A percentile compares a stretch with the other conserved stretches of the same genome.
phyloP scores from a whole-genome alignment of 2,797 vertebrate species.

The Syngnathus rostellatus region DNA sequence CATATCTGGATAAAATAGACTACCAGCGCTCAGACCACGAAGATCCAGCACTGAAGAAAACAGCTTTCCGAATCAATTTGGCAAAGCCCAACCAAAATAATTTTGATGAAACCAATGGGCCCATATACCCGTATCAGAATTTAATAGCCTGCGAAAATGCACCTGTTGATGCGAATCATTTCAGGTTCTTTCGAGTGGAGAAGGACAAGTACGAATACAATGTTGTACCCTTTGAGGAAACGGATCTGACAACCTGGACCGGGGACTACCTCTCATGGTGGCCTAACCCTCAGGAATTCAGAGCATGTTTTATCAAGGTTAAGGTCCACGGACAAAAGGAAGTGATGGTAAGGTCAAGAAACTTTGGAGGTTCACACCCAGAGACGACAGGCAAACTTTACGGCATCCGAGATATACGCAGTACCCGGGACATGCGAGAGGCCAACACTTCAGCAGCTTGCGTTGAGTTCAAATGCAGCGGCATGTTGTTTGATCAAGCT shows the following conservation, averaged over 20 bases:
- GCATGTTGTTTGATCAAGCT: conserved; percentile 92
- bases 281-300: conserved; percentile 97
- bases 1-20: conserved; percentile 82
- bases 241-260: conserved; percentile 84
- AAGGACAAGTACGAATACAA: conserved; percentile 94
- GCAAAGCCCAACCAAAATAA: conserved; percentile 86
- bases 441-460: conserved; percentile 79
- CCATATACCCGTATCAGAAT: conserved; percentile 85
- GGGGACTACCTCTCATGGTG: conserved; percentile 93
- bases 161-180: conserved; percentile 77
- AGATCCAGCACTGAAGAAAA: conserved; percentile 82
- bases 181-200: conserved; percentile 91
- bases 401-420: conserved; percentile 87
- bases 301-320: conserved; percentile 93
- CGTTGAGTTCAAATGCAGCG: conserved; percentile 93
- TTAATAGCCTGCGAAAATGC: conserved; percentile 83
- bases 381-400: conserved; percentile 81
- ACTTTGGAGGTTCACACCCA: conserved; percentile 80
- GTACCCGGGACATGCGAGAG: conserved; percentile 75
- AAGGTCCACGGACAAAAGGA: conserved; percentile 84
- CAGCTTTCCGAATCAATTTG: conserved; percentile 84
- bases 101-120: conserved; percentile 80
- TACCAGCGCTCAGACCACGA: conserved; percentile 89
- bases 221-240: conserved; percentile 90
- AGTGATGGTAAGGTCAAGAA: conserved; percentile 87